phyloP scores from a whole-genome alignment of 2,888 invertebrate species.

The Stenodera caucasica region DNA sequence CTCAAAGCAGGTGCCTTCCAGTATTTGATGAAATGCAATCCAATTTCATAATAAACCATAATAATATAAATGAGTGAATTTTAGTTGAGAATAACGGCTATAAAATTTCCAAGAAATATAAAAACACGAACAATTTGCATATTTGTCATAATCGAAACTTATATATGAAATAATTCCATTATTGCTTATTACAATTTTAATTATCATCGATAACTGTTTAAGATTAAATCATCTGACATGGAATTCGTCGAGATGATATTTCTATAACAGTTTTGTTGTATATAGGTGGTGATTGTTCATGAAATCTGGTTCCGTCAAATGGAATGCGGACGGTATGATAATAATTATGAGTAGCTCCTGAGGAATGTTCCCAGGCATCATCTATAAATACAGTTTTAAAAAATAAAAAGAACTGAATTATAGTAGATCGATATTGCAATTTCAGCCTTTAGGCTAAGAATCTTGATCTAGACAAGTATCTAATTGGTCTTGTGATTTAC shows the following conservation, averaged over 20 bases:
- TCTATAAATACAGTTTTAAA: slow-evolving; percentile 16
- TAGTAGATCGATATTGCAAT: background rate
- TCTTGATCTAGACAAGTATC: background rate
- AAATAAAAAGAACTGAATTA: background rate
- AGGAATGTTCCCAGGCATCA: slow-evolving; percentile 32
- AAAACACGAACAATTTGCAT: slow-evolving; percentile 8
- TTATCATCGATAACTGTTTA: no score
- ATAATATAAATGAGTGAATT: background rate
- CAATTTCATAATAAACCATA: background rate
- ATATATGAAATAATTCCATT: no score
- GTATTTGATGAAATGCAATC: background rate
- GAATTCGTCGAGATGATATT: no score
- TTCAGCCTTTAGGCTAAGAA: background rate
- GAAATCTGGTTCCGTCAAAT: slow-evolving; percentile 26
- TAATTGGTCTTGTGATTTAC: background rate
- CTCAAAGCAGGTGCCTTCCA: background rate
- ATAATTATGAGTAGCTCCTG: slow-evolving; percentile 32
- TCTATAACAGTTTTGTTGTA: no score
- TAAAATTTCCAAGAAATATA: slow-evolving; percentile 3
- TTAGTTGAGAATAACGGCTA: background rate
- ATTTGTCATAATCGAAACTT: slow-evolving; percentile 8
- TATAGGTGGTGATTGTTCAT: slow-evolving; percentile 20
- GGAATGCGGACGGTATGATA: slow-evolving; percentile 33
- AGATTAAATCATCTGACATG: no score
- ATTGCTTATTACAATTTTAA: no score